Percentiles rank a stretch among this genome's conserved stretches.
These are phyloP conservation scores for Drosophila nigrodunni DNA, from an alignment of 1,140 invertebrate genomes.

Conservation along the genomic window DNA sequence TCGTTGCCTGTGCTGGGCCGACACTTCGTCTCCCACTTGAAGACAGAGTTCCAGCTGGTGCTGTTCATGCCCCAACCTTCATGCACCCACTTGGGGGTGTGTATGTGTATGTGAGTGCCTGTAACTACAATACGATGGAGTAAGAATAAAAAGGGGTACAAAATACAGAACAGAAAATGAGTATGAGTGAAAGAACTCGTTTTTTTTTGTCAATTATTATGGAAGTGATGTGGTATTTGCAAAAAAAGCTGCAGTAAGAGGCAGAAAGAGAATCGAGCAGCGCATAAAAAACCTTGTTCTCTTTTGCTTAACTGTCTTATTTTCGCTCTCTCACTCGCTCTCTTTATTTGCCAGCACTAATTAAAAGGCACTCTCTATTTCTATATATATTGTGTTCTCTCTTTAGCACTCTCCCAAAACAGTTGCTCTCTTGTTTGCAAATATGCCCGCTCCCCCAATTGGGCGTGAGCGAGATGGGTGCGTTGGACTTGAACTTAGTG, in stretches of 20 bases:
- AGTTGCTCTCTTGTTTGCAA: conserved; percentile 16
- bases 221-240: conserved; percentile 10
- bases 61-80: background rate
- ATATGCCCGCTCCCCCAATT: conserved; percentile 7
- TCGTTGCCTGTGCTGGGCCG: conserved; percentile 19
- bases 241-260: conserved; percentile 2
- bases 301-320: conserved; percentile 8
- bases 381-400: conserved; percentile 3
- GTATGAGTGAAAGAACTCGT: conserved; percentile 17
- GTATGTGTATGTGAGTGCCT: background rate
- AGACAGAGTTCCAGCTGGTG: conserved; percentile 14
- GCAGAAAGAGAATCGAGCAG: background rate
- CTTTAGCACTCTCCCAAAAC: background rate
- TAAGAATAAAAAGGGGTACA: conserved; percentile 30
- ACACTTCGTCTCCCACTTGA: conserved; percentile 52
- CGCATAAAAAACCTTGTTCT: conserved; percentile 1
- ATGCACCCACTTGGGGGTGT: background rate
- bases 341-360: conserved; percentile 16
- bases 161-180: conserved; percentile 33
- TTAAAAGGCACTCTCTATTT: conserved; percentile 19
- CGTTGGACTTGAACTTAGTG: conserved; percentile 43
- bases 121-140: background rate
- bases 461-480: conserved; percentile 59
- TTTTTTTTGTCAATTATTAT: conserved; percentile 12
- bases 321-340: conserved; percentile 11